A percentile compares a stretch with the other conserved stretches of the same genome.
Conservation (phyloP, 2,888 invertebrate species). For the Coelopa pilipes region DNA sequence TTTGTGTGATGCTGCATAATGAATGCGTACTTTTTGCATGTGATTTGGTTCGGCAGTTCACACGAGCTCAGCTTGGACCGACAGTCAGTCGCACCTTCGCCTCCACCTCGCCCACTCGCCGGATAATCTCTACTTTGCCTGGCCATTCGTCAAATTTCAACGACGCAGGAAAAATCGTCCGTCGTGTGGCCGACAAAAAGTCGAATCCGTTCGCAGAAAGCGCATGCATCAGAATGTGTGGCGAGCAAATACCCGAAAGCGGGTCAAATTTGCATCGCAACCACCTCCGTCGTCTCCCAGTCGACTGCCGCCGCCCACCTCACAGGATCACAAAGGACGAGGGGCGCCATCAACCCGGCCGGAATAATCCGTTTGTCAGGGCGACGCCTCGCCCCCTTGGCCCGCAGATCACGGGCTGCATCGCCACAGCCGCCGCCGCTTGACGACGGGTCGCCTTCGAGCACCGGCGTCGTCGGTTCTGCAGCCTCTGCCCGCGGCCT, state of each 20-base stretch:
- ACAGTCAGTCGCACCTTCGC: background rate
- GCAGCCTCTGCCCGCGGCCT: too few species aligned
- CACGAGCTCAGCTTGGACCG: background rate
- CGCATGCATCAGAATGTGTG: slow-evolving; percentile 11
- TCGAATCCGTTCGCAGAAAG: slow-evolving; percentile 1
- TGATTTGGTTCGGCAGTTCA: background rate
- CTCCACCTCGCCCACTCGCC: background rate
- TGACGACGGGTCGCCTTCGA: background rate
- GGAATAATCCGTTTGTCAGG: background rate
- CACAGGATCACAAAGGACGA: slow-evolving; percentile 11
- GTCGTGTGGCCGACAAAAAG: background rate
- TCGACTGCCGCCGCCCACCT: background rate
- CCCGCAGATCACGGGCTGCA: background rate
- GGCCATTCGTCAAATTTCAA: background rate
- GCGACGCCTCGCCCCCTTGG: background rate
- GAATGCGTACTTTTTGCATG: background rate
- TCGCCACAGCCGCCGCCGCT: background rate
- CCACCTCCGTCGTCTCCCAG: background rate
- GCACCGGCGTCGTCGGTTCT: background rate
- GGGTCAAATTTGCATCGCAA: slow-evolving; percentile 46
- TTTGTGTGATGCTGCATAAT: background rate
- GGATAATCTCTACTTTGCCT: background rate
- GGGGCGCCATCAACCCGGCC: background rate
- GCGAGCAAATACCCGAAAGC: slow-evolving; percentile 39
- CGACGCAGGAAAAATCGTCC: background rate